Conservation (phyloP, 2,888 invertebrate genomes). For the Colletes collaris region DNA sequence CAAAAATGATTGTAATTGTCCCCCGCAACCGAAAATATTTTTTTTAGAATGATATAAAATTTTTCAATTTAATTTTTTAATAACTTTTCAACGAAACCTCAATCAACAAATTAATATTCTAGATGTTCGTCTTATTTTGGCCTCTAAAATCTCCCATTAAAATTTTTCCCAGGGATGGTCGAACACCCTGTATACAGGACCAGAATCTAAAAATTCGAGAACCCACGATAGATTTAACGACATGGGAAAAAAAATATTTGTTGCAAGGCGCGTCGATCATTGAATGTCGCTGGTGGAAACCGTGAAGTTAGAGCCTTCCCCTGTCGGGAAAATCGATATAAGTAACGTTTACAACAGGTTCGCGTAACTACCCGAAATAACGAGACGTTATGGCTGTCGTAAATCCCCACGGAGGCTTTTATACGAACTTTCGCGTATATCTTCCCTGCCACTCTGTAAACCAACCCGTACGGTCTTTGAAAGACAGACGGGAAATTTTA, state of each 20-base stretch:
- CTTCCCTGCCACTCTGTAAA: conserved; percentile 20
- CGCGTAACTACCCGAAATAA: conserved; percentile 49
- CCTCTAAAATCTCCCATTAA: too few relatives aligned
- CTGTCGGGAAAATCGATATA: conserved; percentile 24
- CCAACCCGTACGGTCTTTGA: not conserved
- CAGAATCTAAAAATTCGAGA: not conserved
- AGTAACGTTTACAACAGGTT: conserved; percentile 20
- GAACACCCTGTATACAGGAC: too few relatives aligned
- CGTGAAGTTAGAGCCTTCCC: not conserved
- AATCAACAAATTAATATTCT: too few relatives aligned
- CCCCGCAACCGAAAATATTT: too few relatives aligned
- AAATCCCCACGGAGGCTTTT: conserved; percentile 41
- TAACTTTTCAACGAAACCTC: too few relatives aligned
- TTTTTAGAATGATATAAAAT: too few relatives aligned
- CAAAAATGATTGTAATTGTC: too few relatives aligned
- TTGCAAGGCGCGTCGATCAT: conserved; percentile 10
- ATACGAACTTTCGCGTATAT: conserved; percentile 30
- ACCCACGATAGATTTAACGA: too few relatives aligned
- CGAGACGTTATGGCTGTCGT: conserved; percentile 46
- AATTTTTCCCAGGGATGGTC: too few relatives aligned
- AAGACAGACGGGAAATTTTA: conserved; percentile 15
- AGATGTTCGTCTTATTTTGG: too few relatives aligned
- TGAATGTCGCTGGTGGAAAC: conserved; percentile 3
- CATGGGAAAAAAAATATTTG: not conserved
- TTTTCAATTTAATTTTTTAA: too few relatives aligned